These are phyloP conservation scores for Macrotis lagotis DNA, from an alignment of 2,113 vertebrate species.

Conservation along the genomic window DNA sequence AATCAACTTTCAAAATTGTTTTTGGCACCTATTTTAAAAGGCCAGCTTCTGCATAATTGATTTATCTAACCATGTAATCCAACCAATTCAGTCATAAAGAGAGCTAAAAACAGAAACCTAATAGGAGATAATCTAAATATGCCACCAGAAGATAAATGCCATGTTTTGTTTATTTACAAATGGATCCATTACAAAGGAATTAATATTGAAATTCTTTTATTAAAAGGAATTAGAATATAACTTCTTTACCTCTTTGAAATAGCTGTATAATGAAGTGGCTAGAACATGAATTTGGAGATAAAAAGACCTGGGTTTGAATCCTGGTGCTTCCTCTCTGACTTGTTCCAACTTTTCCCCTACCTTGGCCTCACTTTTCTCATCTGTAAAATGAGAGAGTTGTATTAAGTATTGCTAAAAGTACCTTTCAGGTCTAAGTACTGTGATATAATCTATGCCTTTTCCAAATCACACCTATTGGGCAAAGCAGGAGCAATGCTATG, in stretches of 20 bases:
- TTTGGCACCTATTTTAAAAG: background rate
- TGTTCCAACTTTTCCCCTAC: background rate
- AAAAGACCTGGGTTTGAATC: background rate
- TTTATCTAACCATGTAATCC: background rate
- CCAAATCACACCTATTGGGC: background rate
- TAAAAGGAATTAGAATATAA: background rate
- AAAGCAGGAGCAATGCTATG: background rate
- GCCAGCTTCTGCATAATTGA: background rate
- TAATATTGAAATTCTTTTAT: background rate
- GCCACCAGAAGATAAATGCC: background rate
- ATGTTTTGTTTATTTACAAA: constrained; percentile 58
- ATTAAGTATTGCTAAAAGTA: background rate
- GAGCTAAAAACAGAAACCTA: constrained; percentile 44
- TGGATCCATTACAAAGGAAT: background rate
- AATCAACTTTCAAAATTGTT: background rate
- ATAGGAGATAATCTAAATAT: background rate
- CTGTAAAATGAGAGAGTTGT: background rate
- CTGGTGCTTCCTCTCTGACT: background rate
- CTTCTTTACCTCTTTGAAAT: background rate
- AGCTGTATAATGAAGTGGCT: background rate
- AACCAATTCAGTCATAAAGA: background rate
- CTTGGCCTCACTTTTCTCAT: background rate
- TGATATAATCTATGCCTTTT: background rate
- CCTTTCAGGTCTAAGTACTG: background rate
- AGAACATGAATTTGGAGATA: background rate